Evolutionary conservation across 2,113 vertebrate genomes (phyloP), one percentile per base, ranked within the genome.

Genomic region (Microcebus tavaratra): DNA sequence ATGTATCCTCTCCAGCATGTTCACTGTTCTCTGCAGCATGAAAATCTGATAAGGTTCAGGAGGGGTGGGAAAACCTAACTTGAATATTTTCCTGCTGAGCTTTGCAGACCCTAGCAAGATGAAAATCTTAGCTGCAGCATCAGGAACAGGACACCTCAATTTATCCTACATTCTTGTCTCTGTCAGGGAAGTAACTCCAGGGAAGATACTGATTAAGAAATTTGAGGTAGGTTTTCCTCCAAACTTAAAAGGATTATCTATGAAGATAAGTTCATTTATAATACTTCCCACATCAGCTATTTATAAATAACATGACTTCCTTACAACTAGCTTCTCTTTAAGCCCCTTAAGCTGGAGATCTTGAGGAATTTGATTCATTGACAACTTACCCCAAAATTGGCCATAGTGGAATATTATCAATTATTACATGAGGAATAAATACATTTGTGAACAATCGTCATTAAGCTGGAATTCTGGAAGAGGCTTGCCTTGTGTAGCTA

Each of bases 31-130:
- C 59, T 90, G 39, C 14, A 81, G 76, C 90, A 73, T 76, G 21
- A 94, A 92, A 90, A 86, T 68, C 92, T 79, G 72, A 65, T 79
- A 92, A 55, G 14, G 10, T 27, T 88, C 36, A 34, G 31, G 70
- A 83, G 20, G 25, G 20, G 48, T 6, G 34, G 55, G 21, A 79
- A 96, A 88, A 53, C 75, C 75, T 85, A 80, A 87, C 88, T 92
- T 95, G 79, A 85, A 14, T 82, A 73, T 94, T 76, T 85, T 88
- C 85, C 82, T 79, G 55, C 72, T 92, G 88, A 73, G 72, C 18
- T 88, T 73, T 85, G n/a, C 76, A 45, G 14, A 95, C 59, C 27
- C 65, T n/a, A 67, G 59, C 42, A 73, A 94, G 81, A 92, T 91
- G 53, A 50, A 91, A 94, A 88, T 93, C 88, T 85, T 45, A 76